Evolutionary conservation across 2,797 vertebrate genomes (phyloP).

Genomic region (Pipistrellus kuhlii): DNA sequence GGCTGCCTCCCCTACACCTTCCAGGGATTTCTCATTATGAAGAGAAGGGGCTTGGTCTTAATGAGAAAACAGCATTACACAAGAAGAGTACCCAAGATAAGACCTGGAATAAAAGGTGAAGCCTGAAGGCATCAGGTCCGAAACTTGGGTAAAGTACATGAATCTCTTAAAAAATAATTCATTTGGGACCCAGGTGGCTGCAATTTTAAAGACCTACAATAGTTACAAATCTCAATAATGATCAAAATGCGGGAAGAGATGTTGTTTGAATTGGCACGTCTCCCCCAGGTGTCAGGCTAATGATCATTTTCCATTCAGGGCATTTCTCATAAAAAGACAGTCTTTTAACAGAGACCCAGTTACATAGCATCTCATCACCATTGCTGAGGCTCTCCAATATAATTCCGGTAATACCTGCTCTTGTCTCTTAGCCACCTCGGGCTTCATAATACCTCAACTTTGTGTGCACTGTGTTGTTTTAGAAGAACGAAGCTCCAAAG

Average conservation of each 20-base stretch:
- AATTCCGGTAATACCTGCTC: conserved; percentile 63
- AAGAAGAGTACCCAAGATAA: background rate
- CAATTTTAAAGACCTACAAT: conserved; percentile 12
- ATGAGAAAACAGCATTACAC: background rate
- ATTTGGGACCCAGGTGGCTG: background rate
- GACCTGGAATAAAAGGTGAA: background rate
- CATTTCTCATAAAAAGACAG: conserved; percentile 59
- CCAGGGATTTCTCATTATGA: background rate
- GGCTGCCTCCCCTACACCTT: background rate
- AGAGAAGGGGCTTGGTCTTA: background rate
- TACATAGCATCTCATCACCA: conserved; percentile 15
- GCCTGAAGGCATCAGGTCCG: background rate
- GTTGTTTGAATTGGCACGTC: conserved; percentile 59
- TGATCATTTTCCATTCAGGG: conserved; percentile 73
- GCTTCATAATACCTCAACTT: conserved; percentile 25
- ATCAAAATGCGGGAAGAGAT: background rate
- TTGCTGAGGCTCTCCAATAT: conserved; percentile 38
- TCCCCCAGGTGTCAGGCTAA: conserved; percentile 45
- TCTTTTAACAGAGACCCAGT: conserved; percentile 55
- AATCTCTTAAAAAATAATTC: conserved; percentile 42
- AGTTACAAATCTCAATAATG: conserved; percentile 19
- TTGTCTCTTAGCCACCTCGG: conserved; percentile 29
- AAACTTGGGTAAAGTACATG: background rate
- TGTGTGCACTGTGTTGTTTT: conserved; percentile 61
- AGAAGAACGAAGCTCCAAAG: conserved; percentile 29